Percentiles rank a stretch among this genome's conserved stretches.
Evolutionary conservation across 2,113 vertebrate genomes (phyloP).

Genomic region (Gymnarchus niloticus): DNA sequence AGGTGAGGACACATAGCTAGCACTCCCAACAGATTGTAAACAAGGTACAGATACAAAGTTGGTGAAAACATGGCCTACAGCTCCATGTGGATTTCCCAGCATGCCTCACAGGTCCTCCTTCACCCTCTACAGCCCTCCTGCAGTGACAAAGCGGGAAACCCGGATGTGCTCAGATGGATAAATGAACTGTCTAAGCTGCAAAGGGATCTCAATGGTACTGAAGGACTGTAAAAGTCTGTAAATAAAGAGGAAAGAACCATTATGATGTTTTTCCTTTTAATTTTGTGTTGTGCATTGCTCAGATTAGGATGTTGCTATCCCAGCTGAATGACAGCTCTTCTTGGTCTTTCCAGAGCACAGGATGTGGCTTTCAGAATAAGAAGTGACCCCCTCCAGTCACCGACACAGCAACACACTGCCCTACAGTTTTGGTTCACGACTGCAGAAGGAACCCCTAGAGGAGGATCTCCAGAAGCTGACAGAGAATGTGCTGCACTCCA

Average conservation of each 20-base stretch:
- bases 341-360: conserved; percentile 69
- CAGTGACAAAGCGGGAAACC: conserved; percentile 86
- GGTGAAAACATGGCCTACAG: background rate
- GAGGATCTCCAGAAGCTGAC: conserved; percentile 67
- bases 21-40: background rate
- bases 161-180: conserved; percentile 87
- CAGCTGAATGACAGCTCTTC: background rate
- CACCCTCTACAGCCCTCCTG: conserved; percentile 75
- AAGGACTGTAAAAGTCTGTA: background rate
- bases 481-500: conserved; percentile 74
- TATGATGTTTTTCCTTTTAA: background rate
- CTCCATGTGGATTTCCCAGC: background rate
- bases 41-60: background rate
- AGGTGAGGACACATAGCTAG: conserved; percentile 57
- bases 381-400: conserved; percentile 74
- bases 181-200: conserved; percentile 82
- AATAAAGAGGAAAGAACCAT: background rate
- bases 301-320: no score
- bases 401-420: conserved; percentile 95
- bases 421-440: conserved; percentile 92
- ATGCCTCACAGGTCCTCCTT: background rate
- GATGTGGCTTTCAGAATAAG: conserved; percentile 82
- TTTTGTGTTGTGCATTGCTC: background rate
- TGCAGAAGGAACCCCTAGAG: conserved; percentile 81
- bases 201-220: conserved; percentile 88